phyloP scores from a whole-genome alignment of 1,140 invertebrate genomes.

The Brachystomella parvula region DNA sequence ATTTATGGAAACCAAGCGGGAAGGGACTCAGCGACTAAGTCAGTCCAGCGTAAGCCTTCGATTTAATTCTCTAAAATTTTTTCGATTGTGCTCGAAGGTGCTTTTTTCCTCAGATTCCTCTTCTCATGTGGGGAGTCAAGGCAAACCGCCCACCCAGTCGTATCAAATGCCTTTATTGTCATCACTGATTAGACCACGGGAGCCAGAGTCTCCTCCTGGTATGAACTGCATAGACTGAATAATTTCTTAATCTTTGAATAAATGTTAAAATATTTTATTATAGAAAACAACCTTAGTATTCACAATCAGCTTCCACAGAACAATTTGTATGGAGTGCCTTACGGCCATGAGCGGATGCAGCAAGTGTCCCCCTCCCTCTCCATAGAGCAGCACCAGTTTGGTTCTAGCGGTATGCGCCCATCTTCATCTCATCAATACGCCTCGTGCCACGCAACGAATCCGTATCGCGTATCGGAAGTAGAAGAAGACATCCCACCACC shows the following conservation, averaged over 20 bases:
- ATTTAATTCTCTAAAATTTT: too few relatives aligned
- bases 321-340: background rate
- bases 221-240: background rate
- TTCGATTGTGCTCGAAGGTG: too few relatives aligned
- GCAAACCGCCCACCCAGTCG: background rate
- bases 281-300: background rate
- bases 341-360: background rate
- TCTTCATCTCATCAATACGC: background rate
- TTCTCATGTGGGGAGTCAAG: too few relatives aligned
- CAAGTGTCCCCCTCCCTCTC: background rate
- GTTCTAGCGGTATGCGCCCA: background rate
- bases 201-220: slow-evolving; percentile 31
- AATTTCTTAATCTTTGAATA: background rate
- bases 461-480: background rate
- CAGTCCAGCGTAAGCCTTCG: too few relatives aligned
- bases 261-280: background rate
- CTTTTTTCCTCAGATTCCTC: too few relatives aligned
- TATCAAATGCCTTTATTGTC: slow-evolving; percentile 34
- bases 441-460: background rate
- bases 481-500: slow-evolving; percentile 3
- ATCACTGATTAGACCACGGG: slow-evolving; percentile 34
- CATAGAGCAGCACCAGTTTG: background rate
- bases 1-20: too few relatives aligned
- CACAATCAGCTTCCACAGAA: background rate
- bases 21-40: too few relatives aligned